phyloP scores from a whole-genome alignment of 2,888 invertebrate genomes.

The Drosophila macrothrix region DNA sequence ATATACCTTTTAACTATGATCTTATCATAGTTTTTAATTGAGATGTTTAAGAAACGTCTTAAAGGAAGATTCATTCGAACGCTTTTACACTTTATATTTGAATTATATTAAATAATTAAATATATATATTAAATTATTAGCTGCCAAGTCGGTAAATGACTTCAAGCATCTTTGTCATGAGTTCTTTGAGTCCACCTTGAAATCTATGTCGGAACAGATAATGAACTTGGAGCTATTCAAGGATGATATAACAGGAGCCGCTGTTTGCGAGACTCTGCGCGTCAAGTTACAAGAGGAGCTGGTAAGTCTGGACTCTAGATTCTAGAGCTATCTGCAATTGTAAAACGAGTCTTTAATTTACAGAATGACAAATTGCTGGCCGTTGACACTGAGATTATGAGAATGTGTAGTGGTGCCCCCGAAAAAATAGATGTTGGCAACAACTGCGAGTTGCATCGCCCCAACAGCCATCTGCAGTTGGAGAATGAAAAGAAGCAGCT shows the following conservation, averaged over 20 bases:
- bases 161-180: background rate
- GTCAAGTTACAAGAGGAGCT: background rate
- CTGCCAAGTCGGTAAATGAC: constrained; percentile 1
- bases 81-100: background rate
- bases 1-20: background rate
- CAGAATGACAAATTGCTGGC: background rate
- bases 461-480: no score
- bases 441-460: background rate
- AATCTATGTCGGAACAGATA: background rate
- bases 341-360: background rate
- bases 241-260: background rate
- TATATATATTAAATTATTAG: background rate
- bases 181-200: background rate
- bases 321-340: background rate
- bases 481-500: background rate
- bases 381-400: constrained; percentile 3
- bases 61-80: background rate
- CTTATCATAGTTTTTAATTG: background rate
- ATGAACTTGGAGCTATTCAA: background rate
- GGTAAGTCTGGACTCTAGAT: background rate
- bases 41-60: no score
- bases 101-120: background rate
- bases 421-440: background rate
- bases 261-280: background rate
- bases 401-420: background rate